A percentile compares a stretch with the other conserved stretches of the same genome.
Evolutionary conservation across 2,113 vertebrate species (phyloP).

Genomic region (Onychostoma macrolepis): DNA sequence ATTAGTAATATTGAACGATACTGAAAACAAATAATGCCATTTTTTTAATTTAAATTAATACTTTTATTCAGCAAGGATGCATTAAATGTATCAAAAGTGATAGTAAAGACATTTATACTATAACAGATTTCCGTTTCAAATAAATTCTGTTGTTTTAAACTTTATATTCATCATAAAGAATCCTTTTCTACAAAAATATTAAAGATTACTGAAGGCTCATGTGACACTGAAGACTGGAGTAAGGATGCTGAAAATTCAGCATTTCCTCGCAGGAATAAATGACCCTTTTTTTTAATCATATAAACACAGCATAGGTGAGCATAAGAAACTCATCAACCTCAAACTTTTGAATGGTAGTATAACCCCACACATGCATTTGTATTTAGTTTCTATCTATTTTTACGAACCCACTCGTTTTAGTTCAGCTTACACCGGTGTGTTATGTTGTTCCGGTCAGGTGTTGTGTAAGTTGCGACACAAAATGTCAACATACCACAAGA

Average conservation of each 20-base stretch:
- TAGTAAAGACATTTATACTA: background rate
- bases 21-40: background rate
- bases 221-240: background rate
- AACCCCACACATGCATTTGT: background rate
- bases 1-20: background rate
- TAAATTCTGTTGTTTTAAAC: background rate
- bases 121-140: background rate
- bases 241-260: background rate
- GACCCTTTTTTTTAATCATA: background rate
- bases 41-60: background rate
- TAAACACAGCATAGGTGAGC: background rate
- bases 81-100: background rate
- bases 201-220: background rate
- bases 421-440: background rate
- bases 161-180: background rate
- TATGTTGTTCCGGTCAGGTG: background rate
- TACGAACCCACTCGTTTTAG: background rate
- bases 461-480: background rate
- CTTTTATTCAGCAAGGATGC: background rate
- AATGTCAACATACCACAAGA: conserved; percentile 35
- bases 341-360: background rate
- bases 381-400: background rate
- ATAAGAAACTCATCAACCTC: background rate
- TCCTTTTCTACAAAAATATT: background rate
- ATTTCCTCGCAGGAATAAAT: background rate